Conservation (phyloP, 2,797 vertebrate genomes). For the Pipistrellus pipistrellus region DNA sequence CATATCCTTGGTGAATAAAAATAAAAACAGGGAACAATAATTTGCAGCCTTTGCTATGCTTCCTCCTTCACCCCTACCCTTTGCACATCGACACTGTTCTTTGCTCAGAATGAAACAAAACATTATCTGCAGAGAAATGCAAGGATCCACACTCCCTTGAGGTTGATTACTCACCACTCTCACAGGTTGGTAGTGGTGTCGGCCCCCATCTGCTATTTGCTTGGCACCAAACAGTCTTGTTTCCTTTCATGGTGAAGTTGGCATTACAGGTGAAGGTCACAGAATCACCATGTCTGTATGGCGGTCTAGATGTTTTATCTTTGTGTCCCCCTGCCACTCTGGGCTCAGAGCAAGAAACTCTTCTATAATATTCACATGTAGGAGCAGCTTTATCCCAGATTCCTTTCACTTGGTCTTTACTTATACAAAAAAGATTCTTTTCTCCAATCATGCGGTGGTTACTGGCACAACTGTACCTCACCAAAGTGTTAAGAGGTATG, state of each 20-base stretch:
- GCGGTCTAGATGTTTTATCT: neutral
- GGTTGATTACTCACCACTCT: constrained; percentile 83
- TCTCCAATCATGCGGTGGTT: constrained; percentile 47
- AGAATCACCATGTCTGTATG: constrained; percentile 68
- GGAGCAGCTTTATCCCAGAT: constrained; percentile 79
- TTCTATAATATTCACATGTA: constrained; percentile 10
- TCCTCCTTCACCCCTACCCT: neutral
- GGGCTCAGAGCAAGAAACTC: neutral
- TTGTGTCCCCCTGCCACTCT: neutral
- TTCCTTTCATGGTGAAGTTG: constrained; percentile 85
- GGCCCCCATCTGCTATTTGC: constrained; percentile 83
- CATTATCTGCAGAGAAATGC: neutral
- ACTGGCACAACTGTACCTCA: constrained; percentile 33
- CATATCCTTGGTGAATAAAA: neutral
- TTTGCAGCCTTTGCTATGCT: neutral
- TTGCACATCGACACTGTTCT: neutral
- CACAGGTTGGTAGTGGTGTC: constrained; percentile 77
- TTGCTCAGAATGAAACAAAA: neutral
- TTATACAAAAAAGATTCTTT: constrained; percentile 71
- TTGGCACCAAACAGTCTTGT: constrained; percentile 81
- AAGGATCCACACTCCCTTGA: neutral
- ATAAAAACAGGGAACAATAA: neutral
- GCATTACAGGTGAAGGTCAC: constrained; percentile 81
- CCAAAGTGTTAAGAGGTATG: neutral
- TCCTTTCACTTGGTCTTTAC: neutral